Evolutionary conservation across 1,140 invertebrate genomes (phyloP).

Genomic region (Arion vulgaris): DNA sequence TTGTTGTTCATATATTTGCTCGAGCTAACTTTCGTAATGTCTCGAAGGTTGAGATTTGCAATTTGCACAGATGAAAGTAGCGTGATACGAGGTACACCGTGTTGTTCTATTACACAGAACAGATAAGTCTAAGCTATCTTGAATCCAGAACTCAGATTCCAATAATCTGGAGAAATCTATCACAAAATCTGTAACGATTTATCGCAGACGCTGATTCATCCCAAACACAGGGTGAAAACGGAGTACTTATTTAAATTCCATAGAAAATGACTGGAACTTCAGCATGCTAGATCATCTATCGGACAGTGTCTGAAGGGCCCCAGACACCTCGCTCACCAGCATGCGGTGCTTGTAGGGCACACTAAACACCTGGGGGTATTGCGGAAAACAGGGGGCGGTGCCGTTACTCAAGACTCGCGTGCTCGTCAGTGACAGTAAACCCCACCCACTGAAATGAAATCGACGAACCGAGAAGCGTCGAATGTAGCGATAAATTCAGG

Average conservation of each 20-base stretch:
- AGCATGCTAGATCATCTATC: background rate
- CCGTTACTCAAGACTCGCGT: background rate
- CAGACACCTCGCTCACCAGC: background rate
- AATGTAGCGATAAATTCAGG: background rate
- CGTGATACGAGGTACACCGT: too few species aligned
- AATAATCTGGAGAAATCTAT: too few species aligned
- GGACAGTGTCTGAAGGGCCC: background rate
- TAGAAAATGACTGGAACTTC: background rate
- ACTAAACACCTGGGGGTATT: background rate
- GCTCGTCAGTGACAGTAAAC: background rate
- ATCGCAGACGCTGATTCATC: too few species aligned
- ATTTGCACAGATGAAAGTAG: too few species aligned
- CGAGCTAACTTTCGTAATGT: too few species aligned
- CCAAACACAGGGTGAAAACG: background rate
- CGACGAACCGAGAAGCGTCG: conserved; percentile 4
- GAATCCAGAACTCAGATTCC: too few species aligned
- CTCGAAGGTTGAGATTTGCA: too few species aligned
- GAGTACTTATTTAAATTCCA: background rate
- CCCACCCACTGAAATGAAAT: background rate
- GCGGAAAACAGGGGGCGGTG: background rate
- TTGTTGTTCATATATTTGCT: too few species aligned
- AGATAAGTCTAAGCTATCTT: too few species aligned
- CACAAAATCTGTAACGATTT: too few species aligned
- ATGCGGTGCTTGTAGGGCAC: background rate
- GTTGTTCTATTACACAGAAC: too few species aligned